Conservation (phyloP, 2,888 invertebrate genomes). For the Hipparchia sbordonii region DNA sequence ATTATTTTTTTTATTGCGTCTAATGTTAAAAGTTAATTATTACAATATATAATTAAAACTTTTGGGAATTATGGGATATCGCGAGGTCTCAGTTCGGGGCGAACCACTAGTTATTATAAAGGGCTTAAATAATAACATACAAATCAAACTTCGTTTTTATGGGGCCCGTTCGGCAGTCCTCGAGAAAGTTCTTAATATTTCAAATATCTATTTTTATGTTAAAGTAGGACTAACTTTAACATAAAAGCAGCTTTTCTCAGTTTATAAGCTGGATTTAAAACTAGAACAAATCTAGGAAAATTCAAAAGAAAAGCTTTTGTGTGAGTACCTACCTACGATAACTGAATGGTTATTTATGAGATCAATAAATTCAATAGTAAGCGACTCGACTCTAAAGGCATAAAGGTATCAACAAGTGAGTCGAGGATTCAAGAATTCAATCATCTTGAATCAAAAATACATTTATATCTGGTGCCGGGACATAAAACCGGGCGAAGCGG, state of each 20-base stretch:
- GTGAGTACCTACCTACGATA: constrained; percentile 18
- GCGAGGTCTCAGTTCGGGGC: no score
- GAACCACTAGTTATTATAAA: no score
- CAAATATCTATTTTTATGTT: neutral
- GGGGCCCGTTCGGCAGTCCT: no score
- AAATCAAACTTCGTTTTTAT: no score
- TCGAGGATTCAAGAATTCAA: constrained; percentile 20
- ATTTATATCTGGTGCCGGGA: constrained; percentile 1
- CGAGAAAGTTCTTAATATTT: neutral
- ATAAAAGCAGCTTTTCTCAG: neutral
- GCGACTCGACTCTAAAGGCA: constrained; percentile 22
- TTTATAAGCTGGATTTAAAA: neutral
- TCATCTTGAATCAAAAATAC: constrained; percentile 22
- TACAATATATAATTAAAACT: no score
- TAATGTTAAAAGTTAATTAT: no score
- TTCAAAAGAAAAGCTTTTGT: constrained; percentile 12
- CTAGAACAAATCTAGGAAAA: constrained; percentile 6
- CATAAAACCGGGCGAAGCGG: no score
- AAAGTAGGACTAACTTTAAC: neutral
- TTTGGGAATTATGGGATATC: no score
- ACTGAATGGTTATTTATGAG: constrained; percentile 22
- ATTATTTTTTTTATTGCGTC: no score
- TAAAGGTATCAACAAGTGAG: constrained; percentile 27
- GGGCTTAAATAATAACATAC: no score
- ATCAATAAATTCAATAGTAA: constrained; percentile 26